These are phyloP conservation scores for Apamea epomidion DNA, from an alignment of 2,888 invertebrate species.

Conservation along the genomic window DNA sequence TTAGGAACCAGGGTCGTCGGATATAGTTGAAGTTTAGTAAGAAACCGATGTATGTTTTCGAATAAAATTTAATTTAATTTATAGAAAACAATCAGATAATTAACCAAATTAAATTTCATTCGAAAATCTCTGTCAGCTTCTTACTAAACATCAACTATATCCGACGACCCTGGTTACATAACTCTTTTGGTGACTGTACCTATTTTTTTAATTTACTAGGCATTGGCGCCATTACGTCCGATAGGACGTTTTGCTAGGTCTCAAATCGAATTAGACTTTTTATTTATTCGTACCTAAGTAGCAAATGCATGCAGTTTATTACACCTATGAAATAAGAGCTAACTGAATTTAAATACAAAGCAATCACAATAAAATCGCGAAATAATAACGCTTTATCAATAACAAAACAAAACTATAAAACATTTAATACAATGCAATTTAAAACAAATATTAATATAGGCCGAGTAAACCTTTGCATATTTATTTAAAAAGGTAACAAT, in stretches of 20 bases:
- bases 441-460: neutral
- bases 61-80: too few relatives aligned
- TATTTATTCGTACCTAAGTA: neutral
- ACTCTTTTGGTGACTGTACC: too few relatives aligned
- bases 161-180: too few relatives aligned
- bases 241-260: neutral
- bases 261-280: neutral
- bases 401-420: conserved; percentile 2
- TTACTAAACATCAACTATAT: too few relatives aligned
- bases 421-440: neutral
- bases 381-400: conserved; percentile 8
- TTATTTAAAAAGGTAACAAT: neutral
- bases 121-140: too few relatives aligned
- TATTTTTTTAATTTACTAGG: neutral
- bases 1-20: too few relatives aligned
- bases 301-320: conserved; percentile 6
- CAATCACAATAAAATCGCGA: conserved; percentile 16
- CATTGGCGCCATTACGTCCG: neutral
- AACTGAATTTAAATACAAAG: conserved; percentile 7
- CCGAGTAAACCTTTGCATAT: too few relatives aligned
- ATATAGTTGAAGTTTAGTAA: too few relatives aligned
- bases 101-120: too few relatives aligned
- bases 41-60: too few relatives aligned
- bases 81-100: too few relatives aligned
- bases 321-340: conserved; percentile 14